phyloP scores from a whole-genome alignment of 2,113 vertebrate species.

The Psittacula cyanocephala region DNA sequence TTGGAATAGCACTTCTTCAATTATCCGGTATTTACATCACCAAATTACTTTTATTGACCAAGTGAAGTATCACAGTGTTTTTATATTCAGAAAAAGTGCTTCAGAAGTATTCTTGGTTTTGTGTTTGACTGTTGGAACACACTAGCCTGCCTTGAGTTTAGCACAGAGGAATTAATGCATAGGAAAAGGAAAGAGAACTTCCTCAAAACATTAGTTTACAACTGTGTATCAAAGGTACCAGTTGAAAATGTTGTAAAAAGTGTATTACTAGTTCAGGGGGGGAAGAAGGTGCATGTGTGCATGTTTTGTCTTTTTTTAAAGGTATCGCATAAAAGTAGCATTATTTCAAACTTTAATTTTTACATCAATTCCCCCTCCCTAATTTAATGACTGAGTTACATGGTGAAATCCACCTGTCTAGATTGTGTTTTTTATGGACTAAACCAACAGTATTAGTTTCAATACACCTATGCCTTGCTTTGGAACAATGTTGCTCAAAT shows the following conservation, averaged over 20 bases:
- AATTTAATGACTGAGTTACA: not conserved
- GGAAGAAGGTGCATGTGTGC: accelerated
- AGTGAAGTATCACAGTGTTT: not conserved
- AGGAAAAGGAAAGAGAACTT: not conserved
- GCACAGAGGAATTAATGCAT: not conserved
- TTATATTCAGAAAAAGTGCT: not conserved
- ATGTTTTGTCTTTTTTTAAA: not conserved
- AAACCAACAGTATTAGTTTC: not conserved
- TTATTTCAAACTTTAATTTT: not conserved
- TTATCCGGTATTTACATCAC: not conserved
- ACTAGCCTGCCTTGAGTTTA: not conserved
- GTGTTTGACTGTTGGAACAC: not conserved
- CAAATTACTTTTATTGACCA: not conserved
- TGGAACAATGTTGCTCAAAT: not conserved
- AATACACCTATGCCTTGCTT: accelerated
- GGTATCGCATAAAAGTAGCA: not conserved
- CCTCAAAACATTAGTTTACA: not conserved
- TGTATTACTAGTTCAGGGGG: not conserved
- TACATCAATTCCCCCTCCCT: not conserved
- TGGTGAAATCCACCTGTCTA: not conserved
- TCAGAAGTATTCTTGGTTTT: not conserved
- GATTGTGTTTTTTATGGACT: not conserved
- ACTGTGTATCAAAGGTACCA: not conserved
- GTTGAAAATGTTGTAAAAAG: not conserved
- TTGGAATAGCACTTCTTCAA: not conserved